Evolutionary conservation across 2,797 vertebrate species (phyloP).

Genomic region (Cryptoprocta ferox): DNA sequence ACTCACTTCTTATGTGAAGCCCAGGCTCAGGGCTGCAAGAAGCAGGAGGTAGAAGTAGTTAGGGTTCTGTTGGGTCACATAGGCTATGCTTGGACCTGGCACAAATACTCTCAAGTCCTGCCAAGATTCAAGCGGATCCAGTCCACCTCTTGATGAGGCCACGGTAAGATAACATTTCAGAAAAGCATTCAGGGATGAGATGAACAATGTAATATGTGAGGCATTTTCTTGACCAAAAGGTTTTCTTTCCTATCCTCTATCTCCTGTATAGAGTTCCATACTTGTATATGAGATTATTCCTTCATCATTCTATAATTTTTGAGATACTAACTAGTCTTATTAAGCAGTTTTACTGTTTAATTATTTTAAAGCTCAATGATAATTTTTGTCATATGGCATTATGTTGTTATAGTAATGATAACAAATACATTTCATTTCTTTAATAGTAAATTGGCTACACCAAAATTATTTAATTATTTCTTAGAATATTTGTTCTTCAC

Average conservation of each 20-base stretch:
- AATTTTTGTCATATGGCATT: neutral
- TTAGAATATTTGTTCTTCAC: constrained; percentile 1
- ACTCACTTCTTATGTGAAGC: neutral
- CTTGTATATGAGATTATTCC: neutral
- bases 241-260: neutral
- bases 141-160: neutral
- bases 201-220: constrained; percentile 56
- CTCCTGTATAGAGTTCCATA: neutral
- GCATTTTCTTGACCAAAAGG: constrained; percentile 62
- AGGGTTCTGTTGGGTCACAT: neutral
- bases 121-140: neutral
- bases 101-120: neutral
- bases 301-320: neutral
- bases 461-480: neutral
- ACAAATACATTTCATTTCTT: neutral
- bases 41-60: neutral
- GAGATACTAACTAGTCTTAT: neutral
- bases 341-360: neutral
- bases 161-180: neutral
- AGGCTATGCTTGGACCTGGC: neutral
- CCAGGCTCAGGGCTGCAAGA: neutral
- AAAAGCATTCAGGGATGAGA: neutral
- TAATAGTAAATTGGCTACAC: neutral
- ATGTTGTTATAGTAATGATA: neutral
- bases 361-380: neutral